phyloP scores from a whole-genome alignment of 2,888 invertebrate genomes.

The Protonemura montana region DNA sequence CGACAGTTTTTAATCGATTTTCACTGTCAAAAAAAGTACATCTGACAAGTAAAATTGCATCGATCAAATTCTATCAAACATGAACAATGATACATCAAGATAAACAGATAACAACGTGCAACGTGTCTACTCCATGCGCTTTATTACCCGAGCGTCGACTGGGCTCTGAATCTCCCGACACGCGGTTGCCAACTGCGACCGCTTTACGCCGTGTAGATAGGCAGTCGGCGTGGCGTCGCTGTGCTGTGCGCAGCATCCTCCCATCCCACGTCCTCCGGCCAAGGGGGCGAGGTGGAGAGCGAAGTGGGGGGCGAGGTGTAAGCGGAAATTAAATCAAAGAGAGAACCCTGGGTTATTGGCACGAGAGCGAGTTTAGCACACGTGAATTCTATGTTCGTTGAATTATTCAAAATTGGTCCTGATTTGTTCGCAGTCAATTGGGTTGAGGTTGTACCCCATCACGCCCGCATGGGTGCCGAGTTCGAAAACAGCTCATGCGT shows the following conservation, averaged over 20 bases:
- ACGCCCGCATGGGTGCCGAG: background rate
- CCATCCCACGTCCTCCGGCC: background rate
- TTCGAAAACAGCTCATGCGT: background rate
- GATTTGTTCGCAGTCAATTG: conserved; percentile 12
- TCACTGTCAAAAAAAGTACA: background rate
- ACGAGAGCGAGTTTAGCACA: background rate
- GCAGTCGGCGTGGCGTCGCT: background rate
- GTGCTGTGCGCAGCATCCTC: background rate
- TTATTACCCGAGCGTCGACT: background rate
- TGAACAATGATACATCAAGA: background rate
- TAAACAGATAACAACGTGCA: background rate
- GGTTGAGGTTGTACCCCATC: background rate
- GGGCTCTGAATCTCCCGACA: background rate
- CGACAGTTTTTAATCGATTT: too few relatives aligned
- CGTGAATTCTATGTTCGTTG: background rate
- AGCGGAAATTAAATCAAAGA: conserved; percentile 7
- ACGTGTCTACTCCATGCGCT: background rate
- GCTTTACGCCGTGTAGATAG: background rate
- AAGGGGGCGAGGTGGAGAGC: background rate
- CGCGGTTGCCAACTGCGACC: background rate
- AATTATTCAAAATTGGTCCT: conserved; percentile 12
- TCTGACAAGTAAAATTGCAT: background rate
- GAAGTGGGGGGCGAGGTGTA: background rate
- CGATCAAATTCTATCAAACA: background rate
- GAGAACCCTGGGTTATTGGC: background rate